Evolutionary conservation across 2,797 vertebrate genomes (phyloP), one percentile per base, ranked within the genome.

Genomic region (Falco columbarius): DNA sequence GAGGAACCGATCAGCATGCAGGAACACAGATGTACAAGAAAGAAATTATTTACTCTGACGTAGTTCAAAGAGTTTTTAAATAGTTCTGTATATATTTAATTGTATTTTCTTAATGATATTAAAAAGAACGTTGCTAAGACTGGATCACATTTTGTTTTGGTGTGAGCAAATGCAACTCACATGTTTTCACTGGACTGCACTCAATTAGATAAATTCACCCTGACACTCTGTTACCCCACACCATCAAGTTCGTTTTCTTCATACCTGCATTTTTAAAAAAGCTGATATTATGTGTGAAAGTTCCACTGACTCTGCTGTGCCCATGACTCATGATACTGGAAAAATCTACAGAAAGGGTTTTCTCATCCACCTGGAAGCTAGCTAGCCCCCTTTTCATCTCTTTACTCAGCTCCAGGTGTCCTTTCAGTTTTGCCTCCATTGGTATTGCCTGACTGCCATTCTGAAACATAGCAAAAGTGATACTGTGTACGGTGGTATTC

Each of bases 301-400:
- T 97, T 36, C 96, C 96, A 18, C 86, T 84, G 91, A 99, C 27
- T 56, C 95, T 97, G 30, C 96, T 40, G 0, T 77, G 93, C 42
- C 95, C 94, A 17, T 2, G 38, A 66, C 81, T 92, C 65, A 97
- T 62, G 72, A 59, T 47, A 61, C 44, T 97, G 84, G 92, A 97
- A 81, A 98, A 91, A 24, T 98, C 98, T 51, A 98, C 42, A 85
- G 98, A 98, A 47, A 99, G 62, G 84, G 96, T 76, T 81, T 98
- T 96, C 12, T 80, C 79, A 62, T 97, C 97, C 2, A 97, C 93
- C 68, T 88, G 94, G 74, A 98, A 81, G 75, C 96, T 98, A 97
- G 89, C 98, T 96, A 98, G 82, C 61, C 95, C 86, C 15, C 61
- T 81, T 67, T 47, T 70, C 56, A 54, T 14, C 49, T 93, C 49